These are phyloP conservation scores for Sebastes hopkinsi DNA, from an alignment of 2,797 vertebrate species.

Conservation along the genomic window DNA sequence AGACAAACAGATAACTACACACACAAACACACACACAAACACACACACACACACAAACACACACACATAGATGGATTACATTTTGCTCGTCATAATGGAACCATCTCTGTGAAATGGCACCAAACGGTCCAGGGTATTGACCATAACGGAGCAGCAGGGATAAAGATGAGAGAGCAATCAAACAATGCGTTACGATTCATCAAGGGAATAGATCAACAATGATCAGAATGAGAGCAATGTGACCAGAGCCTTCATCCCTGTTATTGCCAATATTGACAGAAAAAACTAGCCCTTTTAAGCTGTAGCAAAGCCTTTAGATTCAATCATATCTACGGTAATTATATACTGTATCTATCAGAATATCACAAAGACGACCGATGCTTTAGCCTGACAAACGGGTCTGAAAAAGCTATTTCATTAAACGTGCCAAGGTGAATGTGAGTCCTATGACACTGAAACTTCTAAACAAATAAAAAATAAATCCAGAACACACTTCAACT, in stretches of 20 bases:
- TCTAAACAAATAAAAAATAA: conserved; percentile 4
- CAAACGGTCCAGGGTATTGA: conserved; percentile 58
- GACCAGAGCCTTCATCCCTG: conserved; percentile 30
- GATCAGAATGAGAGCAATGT: conserved; percentile 44
- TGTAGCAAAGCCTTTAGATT: conserved; percentile 34
- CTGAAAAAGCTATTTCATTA: conserved; percentile 4
- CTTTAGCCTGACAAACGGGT: neutral
- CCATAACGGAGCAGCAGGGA: conserved; percentile 54
- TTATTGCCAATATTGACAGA: conserved; percentile 29
- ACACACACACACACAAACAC: conserved; percentile 1
- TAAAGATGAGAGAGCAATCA: conserved; percentile 70
- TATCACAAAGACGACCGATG: neutral
- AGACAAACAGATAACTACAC: neutral
- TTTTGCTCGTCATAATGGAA: conserved; percentile 61
- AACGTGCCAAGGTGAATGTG: neutral
- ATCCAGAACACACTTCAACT: neutral
- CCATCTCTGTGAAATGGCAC: conserved; percentile 63
- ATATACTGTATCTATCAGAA: conserved; percentile 20
- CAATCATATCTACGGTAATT: conserved; percentile 44
- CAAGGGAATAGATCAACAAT: conserved; percentile 53
- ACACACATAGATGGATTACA: conserved; percentile 47
- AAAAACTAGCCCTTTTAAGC: conserved; percentile 34
- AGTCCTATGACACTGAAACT: neutral
- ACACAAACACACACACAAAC: neutral
- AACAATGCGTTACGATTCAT: conserved; percentile 63